A percentile compares a stretch with the other conserved stretches of the same genome.
phyloP scores from a whole-genome alignment of 2,113 vertebrate genomes.

The Hassar affinis region DNA sequence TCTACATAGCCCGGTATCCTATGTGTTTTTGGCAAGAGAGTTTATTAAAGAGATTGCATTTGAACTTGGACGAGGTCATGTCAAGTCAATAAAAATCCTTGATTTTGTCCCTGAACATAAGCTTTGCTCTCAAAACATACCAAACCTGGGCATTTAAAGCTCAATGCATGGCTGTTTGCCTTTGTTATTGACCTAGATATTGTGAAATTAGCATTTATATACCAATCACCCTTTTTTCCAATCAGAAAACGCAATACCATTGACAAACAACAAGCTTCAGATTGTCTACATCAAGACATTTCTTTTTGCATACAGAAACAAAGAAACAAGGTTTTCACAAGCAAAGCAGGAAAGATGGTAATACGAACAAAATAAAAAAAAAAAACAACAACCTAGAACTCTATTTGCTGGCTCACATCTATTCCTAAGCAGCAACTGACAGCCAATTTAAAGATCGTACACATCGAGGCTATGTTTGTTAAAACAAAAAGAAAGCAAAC shows the following conservation, averaged over 20 bases:
- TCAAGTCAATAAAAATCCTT: slow-evolving; percentile 17
- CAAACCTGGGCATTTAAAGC: slow-evolving; percentile 1
- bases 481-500: neutral
- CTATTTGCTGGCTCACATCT: neutral
- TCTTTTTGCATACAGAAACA: neutral
- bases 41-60: slow-evolving; percentile 6
- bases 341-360: neutral
- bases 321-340: neutral
- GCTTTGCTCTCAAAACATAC: neutral
- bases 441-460: slow-evolving; percentile 5
- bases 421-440: neutral
- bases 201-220: neutral
- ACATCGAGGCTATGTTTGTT: neutral
- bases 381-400: no score
- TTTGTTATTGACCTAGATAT: neutral
- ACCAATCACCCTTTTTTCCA: neutral
- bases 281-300: neutral
- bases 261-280: neutral
- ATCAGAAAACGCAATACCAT: neutral
- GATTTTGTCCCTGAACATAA: slow-evolving; percentile 3
- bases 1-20: neutral
- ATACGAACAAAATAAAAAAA: neutral
- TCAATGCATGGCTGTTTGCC: neutral
- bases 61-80: slow-evolving; percentile 1
- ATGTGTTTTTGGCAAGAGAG: neutral